Conservation (phyloP, 1,140 invertebrate species). For the Cherax destructor region DNA sequence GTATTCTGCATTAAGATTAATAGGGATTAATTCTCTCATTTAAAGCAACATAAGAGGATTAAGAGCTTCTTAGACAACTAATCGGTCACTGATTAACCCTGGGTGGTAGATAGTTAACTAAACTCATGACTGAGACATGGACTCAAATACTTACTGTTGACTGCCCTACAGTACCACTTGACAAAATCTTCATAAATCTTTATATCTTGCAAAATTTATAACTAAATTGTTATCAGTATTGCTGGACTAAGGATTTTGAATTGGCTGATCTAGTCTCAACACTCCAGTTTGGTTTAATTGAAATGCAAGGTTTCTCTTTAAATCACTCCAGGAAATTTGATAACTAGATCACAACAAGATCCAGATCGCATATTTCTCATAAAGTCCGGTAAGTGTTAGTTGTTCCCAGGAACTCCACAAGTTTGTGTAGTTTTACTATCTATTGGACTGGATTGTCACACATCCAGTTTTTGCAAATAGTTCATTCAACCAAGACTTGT, state of each 20-base stretch:
- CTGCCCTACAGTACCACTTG: constrained; percentile 51
- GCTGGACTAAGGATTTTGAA: constrained; percentile 42
- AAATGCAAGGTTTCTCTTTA: not conserved
- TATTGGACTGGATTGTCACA: constrained; percentile 43
- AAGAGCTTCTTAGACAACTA: constrained; percentile 70
- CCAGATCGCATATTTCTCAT: constrained; percentile 25
- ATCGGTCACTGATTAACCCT: constrained; percentile 67
- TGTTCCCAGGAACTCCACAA: constrained; percentile 15
- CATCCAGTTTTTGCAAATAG: constrained; percentile 40
- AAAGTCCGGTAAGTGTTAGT: constrained; percentile 43
- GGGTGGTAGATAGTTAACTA: constrained; percentile 70
- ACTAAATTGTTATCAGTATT: constrained; percentile 35
- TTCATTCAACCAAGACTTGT: constrained; percentile 23
- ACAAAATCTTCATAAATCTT: constrained; percentile 39
- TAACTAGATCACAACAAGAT: constrained; percentile 35
- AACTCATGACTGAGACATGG: constrained; percentile 66
- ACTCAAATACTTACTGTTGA: constrained; percentile 51
- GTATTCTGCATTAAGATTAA: constrained; percentile 70
- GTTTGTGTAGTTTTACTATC: constrained; percentile 26
- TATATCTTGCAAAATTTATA: constrained; percentile 34
- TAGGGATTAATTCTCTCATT: constrained; percentile 68
- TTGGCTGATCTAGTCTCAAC: constrained; percentile 33
- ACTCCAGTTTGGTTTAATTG: constrained; percentile 34
- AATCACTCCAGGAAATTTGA: constrained; percentile 17
- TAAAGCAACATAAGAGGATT: constrained; percentile 66